Evolutionary conservation across 2,113 vertebrate species (phyloP), one percentile per base, ranked within the genome.

Genomic region (Jaculus jaculus): DNA sequence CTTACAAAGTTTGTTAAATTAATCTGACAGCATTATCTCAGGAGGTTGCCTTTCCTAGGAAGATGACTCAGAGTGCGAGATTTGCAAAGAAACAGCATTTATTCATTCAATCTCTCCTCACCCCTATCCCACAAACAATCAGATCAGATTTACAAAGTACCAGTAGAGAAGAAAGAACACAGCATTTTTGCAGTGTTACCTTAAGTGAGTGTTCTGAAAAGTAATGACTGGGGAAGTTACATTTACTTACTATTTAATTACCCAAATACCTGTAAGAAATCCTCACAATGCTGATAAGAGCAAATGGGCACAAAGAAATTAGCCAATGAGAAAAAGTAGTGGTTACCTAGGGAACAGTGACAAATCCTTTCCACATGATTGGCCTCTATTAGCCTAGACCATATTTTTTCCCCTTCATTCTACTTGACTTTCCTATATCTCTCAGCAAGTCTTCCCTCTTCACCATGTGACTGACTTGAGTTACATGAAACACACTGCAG

Each of bases 401-500:
- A 61, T 66, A 42, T 30, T 34, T 10, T 60, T 37, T 78, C 63
- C 51, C 83, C 18, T 77, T 87, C 7, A 0, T 37, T 71, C 69
- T 80, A 73, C 66, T 90, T 89, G 58, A 80, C 73, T 93, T 95
- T 94, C 91, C 84, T 94, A 11, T 0, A 90, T 84, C 82, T 88
- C 80, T 93, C 54, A 94, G 47, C 42, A 84, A 69, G 77, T 81
- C 90, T 92, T 89, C 60, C 93, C 90, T 83, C 82, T 81, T 61
- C 72, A 66, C 23, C 15, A 7, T 26, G 63, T 71, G 91, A 94
- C 2, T 94, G 79, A 66, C 24, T 80, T 47, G 86, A 87, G 58
- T 28, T 96, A 86, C 96, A 96, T 87, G 93, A 96, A 71, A 92
- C 1, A 92, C 1, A 6, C 82, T 97, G 98, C 96, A 90, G 71